These are phyloP conservation scores for Lepidurus arcticus DNA, from an alignment of 1,140 invertebrate genomes.

Conservation along the genomic window DNA sequence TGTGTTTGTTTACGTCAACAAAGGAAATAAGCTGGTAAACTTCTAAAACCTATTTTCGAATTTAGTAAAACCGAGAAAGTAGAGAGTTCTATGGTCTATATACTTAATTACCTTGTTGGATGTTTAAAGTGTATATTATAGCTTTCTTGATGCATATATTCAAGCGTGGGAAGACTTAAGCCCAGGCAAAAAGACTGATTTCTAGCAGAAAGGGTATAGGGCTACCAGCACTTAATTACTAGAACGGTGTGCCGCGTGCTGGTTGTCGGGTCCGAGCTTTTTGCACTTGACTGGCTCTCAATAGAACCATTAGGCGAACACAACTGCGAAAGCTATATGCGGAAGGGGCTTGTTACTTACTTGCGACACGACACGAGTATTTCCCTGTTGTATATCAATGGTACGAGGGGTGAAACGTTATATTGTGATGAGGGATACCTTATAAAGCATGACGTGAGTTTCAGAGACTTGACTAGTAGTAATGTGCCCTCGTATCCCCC, in stretches of 20 bases:
- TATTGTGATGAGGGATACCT: conserved; percentile 15
- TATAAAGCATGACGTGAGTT: neutral
- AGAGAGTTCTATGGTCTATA: too few species aligned
- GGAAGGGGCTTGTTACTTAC: neutral
- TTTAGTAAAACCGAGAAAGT: too few species aligned
- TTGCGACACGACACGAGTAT: neutral
- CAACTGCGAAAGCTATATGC: neutral
- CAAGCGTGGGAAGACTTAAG: neutral
- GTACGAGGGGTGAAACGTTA: neutral
- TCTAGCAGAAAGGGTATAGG: neutral
- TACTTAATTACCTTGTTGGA: too few species aligned
- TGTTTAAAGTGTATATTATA: too few species aligned
- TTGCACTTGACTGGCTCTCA: neutral
- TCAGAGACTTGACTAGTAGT: neutral
- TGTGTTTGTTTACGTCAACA: too few species aligned
- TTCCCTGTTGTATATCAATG: neutral
- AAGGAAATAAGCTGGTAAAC: too few species aligned
- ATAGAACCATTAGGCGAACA: conserved; percentile 21
- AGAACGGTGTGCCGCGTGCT: neutral
- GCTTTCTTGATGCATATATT: too few species aligned
- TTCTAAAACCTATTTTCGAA: too few species aligned
- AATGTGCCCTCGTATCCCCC: neutral
- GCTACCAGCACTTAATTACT: neutral
- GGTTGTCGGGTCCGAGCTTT: conserved; percentile 2
- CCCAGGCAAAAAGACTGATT: neutral